These are phyloP conservation scores for Spongia lamella DNA, from an alignment of 37 sponge, comb jelly and placozoan genomes.

Conservation along the genomic window DNA sequence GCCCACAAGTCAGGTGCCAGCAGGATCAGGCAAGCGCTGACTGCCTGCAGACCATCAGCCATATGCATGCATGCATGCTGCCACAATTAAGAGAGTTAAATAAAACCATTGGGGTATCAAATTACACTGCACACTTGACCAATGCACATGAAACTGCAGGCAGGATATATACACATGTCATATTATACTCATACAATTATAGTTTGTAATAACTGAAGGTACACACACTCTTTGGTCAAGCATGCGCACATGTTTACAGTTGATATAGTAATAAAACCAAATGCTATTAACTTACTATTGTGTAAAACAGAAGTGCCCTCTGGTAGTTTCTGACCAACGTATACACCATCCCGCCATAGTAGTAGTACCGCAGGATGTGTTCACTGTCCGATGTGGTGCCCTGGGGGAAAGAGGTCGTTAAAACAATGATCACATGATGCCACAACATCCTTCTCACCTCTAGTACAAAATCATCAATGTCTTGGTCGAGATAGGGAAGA, in stretches of 20 bases:
- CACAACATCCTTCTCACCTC: not conserved
- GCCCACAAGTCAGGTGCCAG: no score
- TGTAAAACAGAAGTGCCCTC: constrained; percentile 77
- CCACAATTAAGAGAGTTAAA: no score
- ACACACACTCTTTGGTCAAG: no score
- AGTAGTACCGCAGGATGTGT: constrained; percentile 80
- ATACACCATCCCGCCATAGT: constrained; percentile 95
- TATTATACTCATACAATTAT: no score
- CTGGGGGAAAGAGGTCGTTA: constrained; percentile 25
- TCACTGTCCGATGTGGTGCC: constrained; percentile 66
- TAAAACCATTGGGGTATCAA: no score
- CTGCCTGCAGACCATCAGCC: no score
- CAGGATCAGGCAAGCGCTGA: no score
- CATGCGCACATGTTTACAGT: not conserved
- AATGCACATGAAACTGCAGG: no score
- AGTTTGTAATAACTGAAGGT: no score
- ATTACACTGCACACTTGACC: no score
- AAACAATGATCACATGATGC: not conserved
- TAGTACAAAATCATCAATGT: constrained; percentile 12
- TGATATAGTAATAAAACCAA: not conserved
- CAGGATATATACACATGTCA: no score
- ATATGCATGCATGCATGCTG: no score
- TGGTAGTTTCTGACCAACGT: constrained; percentile 80
- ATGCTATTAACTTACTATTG: constrained; percentile 54
- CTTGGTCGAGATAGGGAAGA: constrained; percentile 70